Base-by-base conservation (phyloP, 2,113 vertebrate genomes). In the Morone saxatilis region DNA sequence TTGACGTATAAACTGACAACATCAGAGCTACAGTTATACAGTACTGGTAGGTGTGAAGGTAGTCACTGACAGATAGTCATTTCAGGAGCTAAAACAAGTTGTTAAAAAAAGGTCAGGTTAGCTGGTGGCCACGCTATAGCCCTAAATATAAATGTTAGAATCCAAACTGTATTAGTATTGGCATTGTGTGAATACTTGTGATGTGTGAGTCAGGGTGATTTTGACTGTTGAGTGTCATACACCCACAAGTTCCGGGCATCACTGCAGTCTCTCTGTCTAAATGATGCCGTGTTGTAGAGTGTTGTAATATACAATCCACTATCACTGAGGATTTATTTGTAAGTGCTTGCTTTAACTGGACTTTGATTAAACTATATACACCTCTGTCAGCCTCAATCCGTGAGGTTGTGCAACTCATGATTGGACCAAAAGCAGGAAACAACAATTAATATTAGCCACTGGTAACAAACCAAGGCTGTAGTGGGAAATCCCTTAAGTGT, bases 121-220 rank as follows among this genome's bases (percentile, higher is more conserved):
- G 63, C 47, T 17, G 5, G 51, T 13, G 31, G 45, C 61, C 12
- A 3, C 7, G 16, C 80, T 83, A 36, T 53, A 41, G 54, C 51
- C 51, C 68, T 11, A 90, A 85, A 90, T 88, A 85, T 81, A 89
- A 60, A 84, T 60, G 72, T 80, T 73, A 63, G 68, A 61, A 76
- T 77, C 65, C 69, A 85, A 78, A 85, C 71, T 83, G 61, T 59
- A 76, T 81, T 61, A 38, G 63, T 73, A 71, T 47, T 86, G 75
- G 76, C 51, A 62, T 22, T 43, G 79, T 85, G 68, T 65, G 79
- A 88, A 76, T 67, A 69, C 88, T 87, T 83, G 86, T 76, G 63
- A 83, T 83, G 88, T 66, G 80, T 88, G 88, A 89, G 83, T 91
- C 90, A 89, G 82, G 80, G 80, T 53, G 86, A 89, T 69, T 89